These are phyloP conservation scores for Xiphophorus birchmanni DNA, from an alignment of 2,797 vertebrate genomes.

Conservation along the genomic window DNA sequence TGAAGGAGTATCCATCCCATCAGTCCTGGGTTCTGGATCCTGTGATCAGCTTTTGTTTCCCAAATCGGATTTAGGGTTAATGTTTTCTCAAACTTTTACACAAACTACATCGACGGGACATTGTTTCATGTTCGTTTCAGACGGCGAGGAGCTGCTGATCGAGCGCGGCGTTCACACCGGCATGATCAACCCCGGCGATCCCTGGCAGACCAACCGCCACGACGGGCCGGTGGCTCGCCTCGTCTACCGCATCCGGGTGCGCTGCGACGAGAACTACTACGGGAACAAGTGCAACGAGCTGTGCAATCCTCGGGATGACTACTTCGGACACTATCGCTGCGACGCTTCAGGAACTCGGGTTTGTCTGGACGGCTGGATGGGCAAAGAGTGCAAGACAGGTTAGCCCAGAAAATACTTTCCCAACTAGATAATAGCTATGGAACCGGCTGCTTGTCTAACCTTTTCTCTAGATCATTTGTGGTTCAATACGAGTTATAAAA, in stretches of 20 bases:
- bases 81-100: not conserved
- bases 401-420: conserved; percentile 31
- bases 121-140: conserved; percentile 26
- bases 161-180: conserved; percentile 88
- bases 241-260: conserved; percentile 88
- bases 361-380: conserved; percentile 98
- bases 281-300: conserved; percentile 93
- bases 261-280: conserved; percentile 94
- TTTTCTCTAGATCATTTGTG: not conserved
- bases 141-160: conserved; percentile 85
- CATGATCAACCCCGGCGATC: conserved; percentile 92
- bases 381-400: conserved; percentile 89
- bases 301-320: conserved; percentile 92
- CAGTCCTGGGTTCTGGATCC: no score
- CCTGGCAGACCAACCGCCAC: conserved; percentile 87
- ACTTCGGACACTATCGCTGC: conserved; percentile 94
- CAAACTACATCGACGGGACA: not conserved
- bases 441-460: not conserved
- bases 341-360: conserved; percentile 90
- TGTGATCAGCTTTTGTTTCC: not conserved
- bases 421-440: not conserved
- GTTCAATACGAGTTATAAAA: not conserved
- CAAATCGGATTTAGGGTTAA: not conserved
- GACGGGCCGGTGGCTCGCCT: conserved; percentile 89
- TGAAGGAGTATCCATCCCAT: not conserved